Evolutionary conservation across 2,888 invertebrate genomes (phyloP), one percentile per base, ranked within the genome.

Genomic region (Encarsia formosa): DNA sequence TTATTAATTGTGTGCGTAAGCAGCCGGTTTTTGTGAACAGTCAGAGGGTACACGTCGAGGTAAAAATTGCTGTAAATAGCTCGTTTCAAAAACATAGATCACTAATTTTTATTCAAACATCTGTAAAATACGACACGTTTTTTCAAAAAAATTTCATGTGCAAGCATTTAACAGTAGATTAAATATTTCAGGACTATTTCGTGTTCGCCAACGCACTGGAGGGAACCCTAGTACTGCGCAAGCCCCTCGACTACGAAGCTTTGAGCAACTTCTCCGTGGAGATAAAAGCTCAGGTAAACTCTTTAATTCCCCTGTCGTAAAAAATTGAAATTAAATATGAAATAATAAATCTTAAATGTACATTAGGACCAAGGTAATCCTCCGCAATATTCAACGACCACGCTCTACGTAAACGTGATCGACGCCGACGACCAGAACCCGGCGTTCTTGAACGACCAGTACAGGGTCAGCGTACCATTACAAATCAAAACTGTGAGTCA

Each of bases 351-450:
- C n/a, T n/a, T n/a, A n/a, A n/a, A n/a, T n/a, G n/a, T n/a, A n/a
- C n/a, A n/a, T n/a, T 79, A 85, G 76, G 93, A 93, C 75, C 88
- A 87, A 70, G 93, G 91, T 20, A 80, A 82, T 37, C 91, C 92
- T 2, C 86, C 92, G 0, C 81, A 82, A 61, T 82, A 81, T 65
- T 84, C 86, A 32, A 88, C 90, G 65, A 87, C 92, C 0, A 75
- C 79, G 23, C 79, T 94, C 4, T 80, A 81, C 3, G 87, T 94
- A 1, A 83, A 86, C 57, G 86, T 93, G 37, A 82, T 90, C 19
- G 93, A 93, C 71, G 91, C 92, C 0, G 93, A 93, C 66, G 93
- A 93, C 73, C 92, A 93, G 76, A 93, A 93, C 77, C 93, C 93
- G 0, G 81, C 81, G 63, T 93, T 92, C 69, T 68, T 80, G 8